phyloP scores from a whole-genome alignment of 2,888 invertebrate genomes.

The Atherix ibis region DNA sequence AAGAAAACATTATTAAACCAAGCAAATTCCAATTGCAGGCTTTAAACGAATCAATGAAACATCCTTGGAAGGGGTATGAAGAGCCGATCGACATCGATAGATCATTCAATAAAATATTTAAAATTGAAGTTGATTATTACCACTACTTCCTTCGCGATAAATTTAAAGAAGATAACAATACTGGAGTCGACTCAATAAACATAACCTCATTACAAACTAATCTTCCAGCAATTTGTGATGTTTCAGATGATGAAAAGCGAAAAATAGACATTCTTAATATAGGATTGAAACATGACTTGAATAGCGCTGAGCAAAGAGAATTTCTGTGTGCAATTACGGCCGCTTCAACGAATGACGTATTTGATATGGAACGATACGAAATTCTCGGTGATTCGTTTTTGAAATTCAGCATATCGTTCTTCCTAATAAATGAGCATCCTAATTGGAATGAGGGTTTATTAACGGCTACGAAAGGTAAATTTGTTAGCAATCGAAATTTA shows the following conservation, averaged over 20 bases:
- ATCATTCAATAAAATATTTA: conserved; percentile 38
- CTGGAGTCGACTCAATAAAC: too few species aligned
- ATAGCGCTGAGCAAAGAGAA: conserved; percentile 21
- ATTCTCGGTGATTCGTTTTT: conserved; percentile 74
- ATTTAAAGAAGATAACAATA: neutral
- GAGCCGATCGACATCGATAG: conserved; percentile 56
- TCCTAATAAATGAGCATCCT: conserved; percentile 46
- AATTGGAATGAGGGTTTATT: conserved; percentile 57
- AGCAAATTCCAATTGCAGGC: neutral
- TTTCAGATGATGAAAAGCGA: conserved; percentile 6
- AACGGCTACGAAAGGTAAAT: conserved; percentile 46
- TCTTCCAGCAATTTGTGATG: conserved; percentile 6
- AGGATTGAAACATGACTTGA: neutral
- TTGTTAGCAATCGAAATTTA: conserved; percentile 71
- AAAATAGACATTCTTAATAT: conserved; percentile 2
- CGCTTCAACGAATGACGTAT: conserved; percentile 49
- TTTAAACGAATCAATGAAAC: conserved; percentile 6
- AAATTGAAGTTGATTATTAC: conserved; percentile 56
- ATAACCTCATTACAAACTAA: conserved; percentile 7
- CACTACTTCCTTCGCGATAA: conserved; percentile 39
- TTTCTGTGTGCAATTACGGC: conserved; percentile 46
- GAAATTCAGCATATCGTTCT: conserved; percentile 56
- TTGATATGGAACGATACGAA: conserved; percentile 67
- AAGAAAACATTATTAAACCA: conserved; percentile 15
- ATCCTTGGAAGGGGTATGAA: conserved; percentile 24